A percentile compares a stretch with the other conserved stretches of the same genome.
Evolutionary conservation across 1,140 invertebrate species (phyloP).

Genomic region (Frieseomelitta varia): DNA sequence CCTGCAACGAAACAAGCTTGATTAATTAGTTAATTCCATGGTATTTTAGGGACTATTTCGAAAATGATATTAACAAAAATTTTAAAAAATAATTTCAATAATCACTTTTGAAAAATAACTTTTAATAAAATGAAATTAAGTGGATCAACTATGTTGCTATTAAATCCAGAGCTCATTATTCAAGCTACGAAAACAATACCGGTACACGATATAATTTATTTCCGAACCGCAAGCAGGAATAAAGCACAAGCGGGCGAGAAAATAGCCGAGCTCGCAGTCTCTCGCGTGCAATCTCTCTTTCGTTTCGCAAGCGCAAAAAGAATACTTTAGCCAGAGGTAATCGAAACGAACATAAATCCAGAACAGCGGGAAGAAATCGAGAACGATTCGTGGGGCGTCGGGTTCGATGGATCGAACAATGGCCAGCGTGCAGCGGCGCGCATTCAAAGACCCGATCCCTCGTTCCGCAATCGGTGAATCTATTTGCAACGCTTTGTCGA

Average conservation of each 20-base stretch:
- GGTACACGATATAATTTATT: not conserved
- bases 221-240: not conserved
- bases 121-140: too few relatives aligned
- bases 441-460: slow-evolving; percentile 6
- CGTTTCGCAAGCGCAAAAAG: slow-evolving; percentile 4
- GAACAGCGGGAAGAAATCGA: slow-evolving; percentile 40
- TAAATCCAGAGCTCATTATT: not conserved
- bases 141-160: too few relatives aligned
- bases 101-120: too few relatives aligned
- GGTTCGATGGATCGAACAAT: slow-evolving; percentile 42
- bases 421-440: not conserved
- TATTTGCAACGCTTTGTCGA: slow-evolving; percentile 26
- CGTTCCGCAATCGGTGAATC: slow-evolving; percentile 23
- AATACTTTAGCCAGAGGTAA: slow-evolving; percentile 18
- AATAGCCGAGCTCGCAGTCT: slow-evolving; percentile 17
- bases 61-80: too few relatives aligned
- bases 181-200: not conserved
- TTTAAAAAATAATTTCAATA: too few relatives aligned
- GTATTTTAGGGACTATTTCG: too few relatives aligned
- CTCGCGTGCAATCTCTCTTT: slow-evolving; percentile 7
- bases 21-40: too few relatives aligned
- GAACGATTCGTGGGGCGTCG: slow-evolving; percentile 33
- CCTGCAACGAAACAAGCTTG: too few relatives aligned
- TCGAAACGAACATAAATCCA: slow-evolving; percentile 39
- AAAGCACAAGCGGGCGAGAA: not conserved